A percentile compares a stretch with the other conserved stretches of the same genome.
phyloP scores from a whole-genome alignment of 2,797 vertebrate species.

The Picus viridis region DNA sequence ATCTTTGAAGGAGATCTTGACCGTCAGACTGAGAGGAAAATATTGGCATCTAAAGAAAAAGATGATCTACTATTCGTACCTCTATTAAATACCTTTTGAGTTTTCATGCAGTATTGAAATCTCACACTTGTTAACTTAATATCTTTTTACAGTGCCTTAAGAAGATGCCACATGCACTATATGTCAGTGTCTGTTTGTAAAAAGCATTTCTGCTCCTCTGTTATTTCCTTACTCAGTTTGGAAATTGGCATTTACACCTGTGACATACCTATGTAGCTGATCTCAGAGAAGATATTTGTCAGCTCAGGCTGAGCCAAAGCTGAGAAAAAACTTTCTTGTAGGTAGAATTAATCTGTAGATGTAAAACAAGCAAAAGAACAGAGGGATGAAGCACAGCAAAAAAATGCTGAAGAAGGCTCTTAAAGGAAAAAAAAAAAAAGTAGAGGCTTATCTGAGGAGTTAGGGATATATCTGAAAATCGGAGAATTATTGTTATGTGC shows the following conservation, averaged over 20 bases:
- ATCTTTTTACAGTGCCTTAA: neutral
- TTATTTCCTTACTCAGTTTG: neutral
- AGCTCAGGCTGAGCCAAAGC: neutral
- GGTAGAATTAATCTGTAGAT: neutral
- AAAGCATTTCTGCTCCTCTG: neutral
- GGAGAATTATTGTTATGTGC: neutral
- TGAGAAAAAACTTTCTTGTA: neutral
- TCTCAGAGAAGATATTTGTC: neutral
- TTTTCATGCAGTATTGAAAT: neutral
- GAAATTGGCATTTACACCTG: neutral
- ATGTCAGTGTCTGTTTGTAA: neutral
- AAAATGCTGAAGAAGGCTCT: neutral
- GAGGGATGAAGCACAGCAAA: neutral
- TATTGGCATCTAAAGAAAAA: neutral
- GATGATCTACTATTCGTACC: neutral
- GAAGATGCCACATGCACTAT: neutral
- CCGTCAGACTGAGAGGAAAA: neutral
- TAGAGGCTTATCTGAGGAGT: neutral
- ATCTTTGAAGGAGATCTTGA: neutral
- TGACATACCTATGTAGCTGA: neutral
- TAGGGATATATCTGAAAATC: neutral
- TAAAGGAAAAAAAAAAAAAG: neutral
- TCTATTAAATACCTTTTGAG: neutral
- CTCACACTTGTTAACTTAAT: neutral
- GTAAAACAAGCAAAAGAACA: neutral